A percentile compares a stretch with the other conserved stretches of the same genome.
phyloP scores from a whole-genome alignment of 2,797 vertebrate genomes.

The Champsocephalus esox region DNA sequence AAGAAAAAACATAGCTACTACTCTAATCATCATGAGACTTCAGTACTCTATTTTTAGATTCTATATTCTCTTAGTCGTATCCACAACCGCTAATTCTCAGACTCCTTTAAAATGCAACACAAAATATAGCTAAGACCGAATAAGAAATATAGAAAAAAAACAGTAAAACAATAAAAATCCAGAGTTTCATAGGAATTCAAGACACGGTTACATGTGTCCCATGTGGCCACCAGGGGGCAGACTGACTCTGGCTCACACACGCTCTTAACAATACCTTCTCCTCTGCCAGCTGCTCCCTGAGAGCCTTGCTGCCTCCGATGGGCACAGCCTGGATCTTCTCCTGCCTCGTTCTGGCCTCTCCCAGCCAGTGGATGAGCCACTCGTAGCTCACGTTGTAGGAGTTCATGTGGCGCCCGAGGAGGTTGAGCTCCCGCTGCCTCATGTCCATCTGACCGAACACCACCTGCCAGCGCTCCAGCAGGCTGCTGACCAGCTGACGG shows the following conservation, averaged over 20 bases:
- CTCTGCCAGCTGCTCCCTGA: constrained; percentile 89
- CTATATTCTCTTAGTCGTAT: no score
- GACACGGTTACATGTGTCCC: not conserved
- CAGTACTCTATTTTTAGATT: no score
- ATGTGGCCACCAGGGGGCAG: constrained; percentile 35
- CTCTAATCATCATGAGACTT: no score
- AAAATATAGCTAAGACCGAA: no score
- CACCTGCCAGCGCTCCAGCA: constrained; percentile 94
- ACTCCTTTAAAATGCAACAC: no score
- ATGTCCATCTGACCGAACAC: constrained; percentile 89
- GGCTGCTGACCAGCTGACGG: constrained; percentile 82
- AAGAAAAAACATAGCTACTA: not conserved
- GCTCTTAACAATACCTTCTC: constrained; percentile 86
- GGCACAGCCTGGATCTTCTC: constrained; percentile 89
- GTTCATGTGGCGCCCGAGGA: constrained; percentile 89
- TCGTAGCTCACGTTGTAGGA: constrained; percentile 88
- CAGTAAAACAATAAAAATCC: no score
- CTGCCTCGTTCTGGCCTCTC: constrained; percentile 87
- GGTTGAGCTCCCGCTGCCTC: constrained; percentile 89
- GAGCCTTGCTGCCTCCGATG: constrained; percentile 78
- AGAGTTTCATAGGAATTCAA: not conserved
- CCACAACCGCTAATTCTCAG: no score
- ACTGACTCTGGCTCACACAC: not conserved
- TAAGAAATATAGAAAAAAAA: not conserved
- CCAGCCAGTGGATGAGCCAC: constrained; percentile 88